Evolutionary conservation across 2,113 vertebrate species (phyloP), one percentile per base, ranked within the genome.

Genomic region (Rhadina sibilatrix): DNA sequence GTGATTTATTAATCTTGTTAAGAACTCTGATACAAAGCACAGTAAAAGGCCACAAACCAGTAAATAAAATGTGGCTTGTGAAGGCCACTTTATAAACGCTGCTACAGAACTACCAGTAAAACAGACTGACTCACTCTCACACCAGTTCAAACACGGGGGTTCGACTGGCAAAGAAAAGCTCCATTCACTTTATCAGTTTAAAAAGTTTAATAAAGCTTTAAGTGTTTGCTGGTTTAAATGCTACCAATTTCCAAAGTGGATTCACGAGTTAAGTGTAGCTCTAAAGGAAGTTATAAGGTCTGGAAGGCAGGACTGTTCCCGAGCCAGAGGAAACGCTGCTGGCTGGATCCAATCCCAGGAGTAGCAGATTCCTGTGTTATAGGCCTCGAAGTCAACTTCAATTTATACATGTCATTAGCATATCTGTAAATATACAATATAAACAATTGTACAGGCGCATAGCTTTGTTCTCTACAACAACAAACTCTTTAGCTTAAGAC

Each of bases 1-100:
- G 98, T 98, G 98, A 99, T 99, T 99, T 99, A 99, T 99, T 99
- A 99, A 99, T 99, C 98, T 99, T 98, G 98, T 99, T 98, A 99
- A 99, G 98, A 99, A 99, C 99, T 99, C 99, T 98, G 99, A 99
- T 99, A 99, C 98, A 99, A 99, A 99, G 98, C 98, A 98, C 98
- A 98, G 98, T 98, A 99, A 98, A 99, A 99, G 99, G 98, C 98
- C 99, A 99, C 98, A 98, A 97, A 98, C 98, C 98, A 98, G 98
- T 98, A 98, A 98, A 98, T 98, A 98, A 98, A 98, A 98, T 14
- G 97, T 98, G 98, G 98, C 97, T 98, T 93, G 96, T 96, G 97
- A 98, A 77, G 71, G 79, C 98, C 98, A 98, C 95, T 95, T 98
- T 93, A 96, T 97, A 98, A 98, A 96, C 95, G 98, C 98, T 98